These are phyloP conservation scores for Ciconia nigra DNA, from an alignment of 2,797 vertebrate genomes.

Conservation along the genomic window DNA sequence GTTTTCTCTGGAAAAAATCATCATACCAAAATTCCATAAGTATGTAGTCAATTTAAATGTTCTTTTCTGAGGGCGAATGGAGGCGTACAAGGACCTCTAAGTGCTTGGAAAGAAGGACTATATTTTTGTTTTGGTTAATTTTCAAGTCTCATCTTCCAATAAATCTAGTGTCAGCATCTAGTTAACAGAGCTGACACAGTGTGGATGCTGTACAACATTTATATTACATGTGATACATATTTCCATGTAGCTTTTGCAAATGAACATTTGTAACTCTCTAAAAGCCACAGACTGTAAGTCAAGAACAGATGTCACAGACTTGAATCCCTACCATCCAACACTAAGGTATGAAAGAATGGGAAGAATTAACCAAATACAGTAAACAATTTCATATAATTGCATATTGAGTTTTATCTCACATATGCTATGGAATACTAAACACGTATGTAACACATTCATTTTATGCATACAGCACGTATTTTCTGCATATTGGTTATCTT, in stretches of 20 bases:
- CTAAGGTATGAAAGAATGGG: neutral
- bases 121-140: neutral
- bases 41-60: neutral
- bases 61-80: neutral
- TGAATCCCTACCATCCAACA: neutral
- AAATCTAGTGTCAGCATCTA: neutral
- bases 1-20: neutral
- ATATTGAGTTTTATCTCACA: neutral
- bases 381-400: neutral
- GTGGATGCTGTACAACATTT: neutral
- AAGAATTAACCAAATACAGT: neutral
- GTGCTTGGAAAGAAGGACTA: neutral
- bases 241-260: neutral
- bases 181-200: neutral
- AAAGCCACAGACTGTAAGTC: neutral
- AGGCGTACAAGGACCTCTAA: neutral
- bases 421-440: neutral
- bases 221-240: neutral
- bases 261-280: neutral
- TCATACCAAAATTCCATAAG: neutral
- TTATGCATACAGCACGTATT: neutral
- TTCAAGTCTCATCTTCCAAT: neutral
- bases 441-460: neutral
- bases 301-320: neutral
- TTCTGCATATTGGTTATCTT: neutral